Evolutionary conservation across 2,113 vertebrate genomes (phyloP).

Genomic region (Seriola dumerili): DNA sequence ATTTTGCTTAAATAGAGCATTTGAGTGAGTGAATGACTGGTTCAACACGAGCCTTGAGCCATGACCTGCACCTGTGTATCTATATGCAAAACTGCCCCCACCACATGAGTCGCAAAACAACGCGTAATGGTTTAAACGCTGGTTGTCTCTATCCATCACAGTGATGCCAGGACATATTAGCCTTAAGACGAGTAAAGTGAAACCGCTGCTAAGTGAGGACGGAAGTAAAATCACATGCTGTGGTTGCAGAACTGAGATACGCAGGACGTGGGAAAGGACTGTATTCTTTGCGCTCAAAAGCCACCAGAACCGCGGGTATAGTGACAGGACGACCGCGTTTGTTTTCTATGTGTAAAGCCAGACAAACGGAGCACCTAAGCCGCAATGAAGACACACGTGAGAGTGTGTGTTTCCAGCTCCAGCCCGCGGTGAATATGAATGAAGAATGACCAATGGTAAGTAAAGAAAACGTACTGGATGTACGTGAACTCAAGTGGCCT

Average conservation of each 20-base stretch:
- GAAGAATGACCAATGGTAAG: constrained; percentile 82
- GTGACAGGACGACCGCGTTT: background rate
- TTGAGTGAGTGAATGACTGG: constrained; percentile 2
- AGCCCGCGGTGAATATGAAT: constrained; percentile 62
- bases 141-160: background rate
- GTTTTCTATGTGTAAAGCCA: background rate
- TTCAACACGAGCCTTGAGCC: background rate
- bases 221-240: constrained; percentile 77
- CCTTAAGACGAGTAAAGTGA: constrained; percentile 37
- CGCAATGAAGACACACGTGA: constrained; percentile 40
- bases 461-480: background rate
- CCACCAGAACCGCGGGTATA: constrained; percentile 2
- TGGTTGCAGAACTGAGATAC: constrained; percentile 25
- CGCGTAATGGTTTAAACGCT: background rate
- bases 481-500: background rate
- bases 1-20: too few species aligned
- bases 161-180: background rate
- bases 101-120: background rate
- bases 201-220: constrained; percentile 47
- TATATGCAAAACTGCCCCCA: background rate
- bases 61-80: background rate
- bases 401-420: constrained; percentile 22
- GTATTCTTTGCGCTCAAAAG: constrained; percentile 1
- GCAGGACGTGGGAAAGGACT: constrained; percentile 47
- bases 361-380: background rate